phyloP scores from a whole-genome alignment of 2,888 invertebrate genomes.

The Hybos culiciformis region DNA sequence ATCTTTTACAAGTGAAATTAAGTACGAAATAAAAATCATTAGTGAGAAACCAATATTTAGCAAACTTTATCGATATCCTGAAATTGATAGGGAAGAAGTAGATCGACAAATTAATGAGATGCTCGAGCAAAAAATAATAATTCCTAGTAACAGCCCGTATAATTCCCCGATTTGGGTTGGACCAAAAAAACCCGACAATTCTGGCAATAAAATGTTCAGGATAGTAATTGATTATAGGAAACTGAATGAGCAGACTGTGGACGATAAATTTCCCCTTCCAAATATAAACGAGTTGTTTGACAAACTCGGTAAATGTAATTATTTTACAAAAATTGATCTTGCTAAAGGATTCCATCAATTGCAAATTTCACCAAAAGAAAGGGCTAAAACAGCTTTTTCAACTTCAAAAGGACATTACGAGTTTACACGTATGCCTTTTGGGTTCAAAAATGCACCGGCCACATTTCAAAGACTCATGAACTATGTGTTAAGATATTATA shows the following conservation, averaged over 20 bases:
- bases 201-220: conserved; percentile 11
- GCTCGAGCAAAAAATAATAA: conserved; percentile 7
- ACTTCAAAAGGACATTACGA: conserved; percentile 9
- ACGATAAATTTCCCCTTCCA: conserved; percentile 10
- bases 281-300: conserved; percentile 14
- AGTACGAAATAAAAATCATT: conserved; percentile 9
- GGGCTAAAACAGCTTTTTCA: conserved; percentile 10
- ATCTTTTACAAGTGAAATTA: conserved; percentile 6
- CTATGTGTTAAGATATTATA: neutral
- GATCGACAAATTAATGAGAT: conserved; percentile 6
- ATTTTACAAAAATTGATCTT: neutral
- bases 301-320: conserved; percentile 9
- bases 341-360: neutral
- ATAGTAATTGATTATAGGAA: conserved; percentile 12
- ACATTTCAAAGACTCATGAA: neutral
- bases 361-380: neutral
- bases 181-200: conserved; percentile 10
- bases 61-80: conserved; percentile 7
- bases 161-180: conserved; percentile 10
- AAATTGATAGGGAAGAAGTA: conserved; percentile 8
- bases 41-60: conserved; percentile 5
- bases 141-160: conserved; percentile 7
- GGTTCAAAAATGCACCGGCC: conserved; percentile 3
- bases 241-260: conserved; percentile 3
- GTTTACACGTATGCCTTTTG: conserved; percentile 7